Percentiles rank a stretch among this genome's conserved stretches.
Evolutionary conservation across 2,888 invertebrate genomes (phyloP).

Genomic region (Drosophila prostipennis): DNA sequence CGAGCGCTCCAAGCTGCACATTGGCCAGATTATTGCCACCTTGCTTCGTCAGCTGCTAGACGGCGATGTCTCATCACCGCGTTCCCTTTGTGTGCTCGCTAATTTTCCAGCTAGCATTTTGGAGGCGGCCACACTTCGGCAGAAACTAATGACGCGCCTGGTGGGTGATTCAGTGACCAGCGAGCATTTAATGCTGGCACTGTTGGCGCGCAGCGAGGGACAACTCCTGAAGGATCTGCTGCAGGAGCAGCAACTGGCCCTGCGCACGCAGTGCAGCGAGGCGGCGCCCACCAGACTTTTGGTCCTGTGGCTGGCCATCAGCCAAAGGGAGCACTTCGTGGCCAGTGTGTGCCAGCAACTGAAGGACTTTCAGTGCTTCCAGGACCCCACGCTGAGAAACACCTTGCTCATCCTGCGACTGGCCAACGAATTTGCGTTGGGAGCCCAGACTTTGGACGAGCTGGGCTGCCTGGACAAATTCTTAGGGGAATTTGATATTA

Average conservation of each 20-base stretch:
- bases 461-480: constrained; percentile 70
- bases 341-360: constrained; percentile 66
- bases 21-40: constrained; percentile 49
- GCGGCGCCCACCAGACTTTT: constrained; percentile 66
- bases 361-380: constrained; percentile 61
- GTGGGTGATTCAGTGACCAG: constrained; percentile 37
- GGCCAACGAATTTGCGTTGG: constrained; percentile 76
- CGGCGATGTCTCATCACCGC: constrained; percentile 34
- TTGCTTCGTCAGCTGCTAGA: constrained; percentile 55
- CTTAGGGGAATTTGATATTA: constrained; percentile 63
- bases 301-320: constrained; percentile 68
- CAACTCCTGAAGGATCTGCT: constrained; percentile 60
- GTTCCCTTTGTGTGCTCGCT: constrained; percentile 67
- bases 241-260: constrained; percentile 41
- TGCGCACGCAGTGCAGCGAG: constrained; percentile 46
- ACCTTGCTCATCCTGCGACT: constrained; percentile 78
- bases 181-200: constrained; percentile 63
- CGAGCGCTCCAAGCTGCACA: constrained; percentile 50
- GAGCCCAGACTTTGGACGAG: constrained; percentile 67
- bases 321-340: constrained; percentile 76
- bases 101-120: constrained; percentile 70
- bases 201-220: constrained; percentile 65
- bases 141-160: constrained; percentile 52
- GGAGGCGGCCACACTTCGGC: constrained; percentile 49
- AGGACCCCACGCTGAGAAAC: constrained; percentile 71